Evolutionary conservation across 1,140 invertebrate species (phyloP), one percentile per base, ranked within the genome.

Genomic region (Drosophila takahashii): DNA sequence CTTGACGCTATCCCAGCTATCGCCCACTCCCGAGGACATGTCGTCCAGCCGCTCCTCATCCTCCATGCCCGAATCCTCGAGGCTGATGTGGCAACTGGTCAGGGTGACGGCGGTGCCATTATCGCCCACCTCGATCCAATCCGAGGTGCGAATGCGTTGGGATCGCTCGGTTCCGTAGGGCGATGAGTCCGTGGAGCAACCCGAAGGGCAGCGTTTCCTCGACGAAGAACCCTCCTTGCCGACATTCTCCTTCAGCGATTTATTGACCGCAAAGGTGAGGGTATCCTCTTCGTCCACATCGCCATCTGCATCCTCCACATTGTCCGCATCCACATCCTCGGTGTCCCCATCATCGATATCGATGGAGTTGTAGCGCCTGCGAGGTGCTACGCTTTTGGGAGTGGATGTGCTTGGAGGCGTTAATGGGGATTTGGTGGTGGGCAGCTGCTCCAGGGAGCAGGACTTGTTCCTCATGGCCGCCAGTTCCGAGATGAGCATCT

Each of bases 1-100:
- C 83, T 92, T 92, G 57, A 92, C 91, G 56, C 92, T 92, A 37
- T 92, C 92, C 92, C 92, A 92, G n/a, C 91, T 92, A 51, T 92
- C 92, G 54, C 92, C 92, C 10, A 92, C 92, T 26, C 91, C 91
- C 26, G 91, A 92, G 16, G 91, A 92, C 90, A 91, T 92, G 52
- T 92, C 91, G 45, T 92, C 91, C 52, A 91, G 64, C 6, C 91
- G 90, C 59, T 92, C 92, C 70, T 92, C 92, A 60, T 92, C 92
- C 62, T 92, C 92, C 66, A 92, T 75, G 45, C 92, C 92, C 11
- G 91, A 92, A 45, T 92, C 92, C 71, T 92, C 92, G 13, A 92
- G 74, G 45, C 90, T 91, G 16, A 92, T 92, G 65, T 92, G 91
- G 64, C 91, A 92, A 51, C 91, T 92, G 57, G 89, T 91, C 26